Base-by-base conservation (phyloP, 1,140 invertebrate genomes). In the Drosophila ohnishii region DNA sequence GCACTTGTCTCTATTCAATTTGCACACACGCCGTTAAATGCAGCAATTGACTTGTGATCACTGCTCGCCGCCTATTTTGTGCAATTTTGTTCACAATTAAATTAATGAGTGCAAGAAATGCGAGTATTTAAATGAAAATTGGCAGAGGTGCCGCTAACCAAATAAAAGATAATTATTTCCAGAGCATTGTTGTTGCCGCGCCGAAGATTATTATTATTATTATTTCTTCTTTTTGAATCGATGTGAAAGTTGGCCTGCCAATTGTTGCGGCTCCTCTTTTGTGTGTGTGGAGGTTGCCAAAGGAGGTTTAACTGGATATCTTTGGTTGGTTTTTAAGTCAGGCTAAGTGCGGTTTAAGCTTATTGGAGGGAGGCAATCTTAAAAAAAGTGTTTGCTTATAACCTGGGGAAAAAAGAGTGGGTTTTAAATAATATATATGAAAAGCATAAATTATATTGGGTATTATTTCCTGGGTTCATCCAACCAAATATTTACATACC, bases 211-310 rank as follows among this genome's bases (percentile, higher is more conserved):
- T 50, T 50, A 50, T 32, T 50, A 45, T 45, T 40, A 69, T 70
- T 74, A 32, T 53, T 53, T 47, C 22, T 47, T 72, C 35, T 51
- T 61, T 47, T 44, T 62, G 57, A 76, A 77, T 70, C 75, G 59
- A 77, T 70, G 75, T 77, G 75, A 77, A 77, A 77, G 75, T 77
- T 77, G 72, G 61, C 62, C 50, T 37, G 74, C 72, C 73, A 75
- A 75, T 75, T 59, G 71, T 58, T 45, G 37, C 66, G 34, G 48
- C 63, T 67, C 35, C 66, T 59, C 44, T 59, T 71, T 71, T 50
- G 69, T 50, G 63, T 42, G 39, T 22, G 2, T 28, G 47, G n/a
- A 32, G 2, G 47, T 35, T 30, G 53, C 42, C 34, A 22, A 40
- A 73, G 58, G 57, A 73, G 58, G 58, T 62, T 73, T 55, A 73